Base-by-base conservation (phyloP, 2,888 invertebrate species). In the Phengaris arion region DNA sequence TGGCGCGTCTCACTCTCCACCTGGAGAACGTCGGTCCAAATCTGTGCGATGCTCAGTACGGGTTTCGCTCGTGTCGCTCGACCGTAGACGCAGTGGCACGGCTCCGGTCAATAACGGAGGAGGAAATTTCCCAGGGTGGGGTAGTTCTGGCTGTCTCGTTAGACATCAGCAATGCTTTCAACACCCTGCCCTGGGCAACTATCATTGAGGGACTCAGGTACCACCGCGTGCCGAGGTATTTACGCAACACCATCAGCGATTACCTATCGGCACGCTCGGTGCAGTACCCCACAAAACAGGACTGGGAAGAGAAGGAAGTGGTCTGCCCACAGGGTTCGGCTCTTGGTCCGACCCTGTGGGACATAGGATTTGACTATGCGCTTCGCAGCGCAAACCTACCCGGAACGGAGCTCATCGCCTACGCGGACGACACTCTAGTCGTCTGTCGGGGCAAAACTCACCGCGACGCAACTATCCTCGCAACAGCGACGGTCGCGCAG, bases 321-420 rank as follows among this genome's bases (percentile, higher is more conserved):
- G 59, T 59, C 15, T 59, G 15, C 22, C 59, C 59, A 15, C 59
- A 59, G 59, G 59, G 59, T 5, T 59, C 59, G 15, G 15, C 59
- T 6, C 59, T 59, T 5, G 59, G 70, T 69, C 52, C 69, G 57
- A 45, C 46, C 54, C 59, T 59, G 59, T 15, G 59, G 59, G 22
- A 59, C 22, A 59, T 59, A 4, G 59, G 59, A 15, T 15, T 22
- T 15, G 15, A 59, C 59, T 59, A 22, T 8, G 59, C 4, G 6
- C 59, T 59, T 15, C 59, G 59, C 59, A 22, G 15, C 5, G 51
- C 9, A 1, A 9, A 9, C 8, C 35, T n/a, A n/a, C n/a, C n/a
- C n/a, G n/a, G n/a, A n/a, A n/a, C n/a, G n/a, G n/a, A n/a, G n/a
- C n/a, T n/a, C n/a, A n/a, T n/a, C n/a, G n/a, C n/a, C n/a, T n/a